Conservation (phyloP, 2,888 invertebrate genomes). For the Pomacea canaliculata region DNA sequence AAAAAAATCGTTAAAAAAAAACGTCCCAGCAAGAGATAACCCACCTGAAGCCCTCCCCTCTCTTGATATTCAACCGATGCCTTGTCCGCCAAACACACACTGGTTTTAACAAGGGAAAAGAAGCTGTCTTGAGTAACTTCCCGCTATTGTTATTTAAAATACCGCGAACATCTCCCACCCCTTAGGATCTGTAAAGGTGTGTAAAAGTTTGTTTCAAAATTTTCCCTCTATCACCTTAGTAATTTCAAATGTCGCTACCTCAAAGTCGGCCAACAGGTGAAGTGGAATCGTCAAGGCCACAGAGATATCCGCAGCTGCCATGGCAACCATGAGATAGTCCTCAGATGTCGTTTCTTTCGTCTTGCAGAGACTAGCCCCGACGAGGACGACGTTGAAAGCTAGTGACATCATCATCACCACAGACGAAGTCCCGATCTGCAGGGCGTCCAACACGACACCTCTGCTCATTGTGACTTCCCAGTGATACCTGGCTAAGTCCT, state of each 20-base stretch:
- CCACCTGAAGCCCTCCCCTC: too few relatives aligned
- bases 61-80: too few relatives aligned
- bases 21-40: too few relatives aligned
- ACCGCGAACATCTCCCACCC: too few relatives aligned
- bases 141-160: too few relatives aligned
- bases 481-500: not conserved
- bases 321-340: not conserved
- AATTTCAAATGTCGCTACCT: not conserved
- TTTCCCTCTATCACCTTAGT: too few relatives aligned
- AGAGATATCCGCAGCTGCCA: not conserved
- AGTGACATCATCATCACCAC: not conserved
- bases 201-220: too few relatives aligned
- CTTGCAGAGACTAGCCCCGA: not conserved
- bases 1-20: too few relatives aligned
- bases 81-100: too few relatives aligned
- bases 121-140: too few relatives aligned
- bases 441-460: not conserved
- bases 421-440: not conserved
- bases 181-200: too few relatives aligned
- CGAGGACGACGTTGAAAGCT: not conserved
- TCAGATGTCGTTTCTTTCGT: not conserved
- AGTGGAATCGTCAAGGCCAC: not conserved
- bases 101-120: too few relatives aligned
- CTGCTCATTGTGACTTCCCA: not conserved
- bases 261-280: not conserved